Evolutionary conservation across 2,888 invertebrate genomes (phyloP), one percentile per base, ranked within the genome.

Genomic region (Adineta ricciae): DNA sequence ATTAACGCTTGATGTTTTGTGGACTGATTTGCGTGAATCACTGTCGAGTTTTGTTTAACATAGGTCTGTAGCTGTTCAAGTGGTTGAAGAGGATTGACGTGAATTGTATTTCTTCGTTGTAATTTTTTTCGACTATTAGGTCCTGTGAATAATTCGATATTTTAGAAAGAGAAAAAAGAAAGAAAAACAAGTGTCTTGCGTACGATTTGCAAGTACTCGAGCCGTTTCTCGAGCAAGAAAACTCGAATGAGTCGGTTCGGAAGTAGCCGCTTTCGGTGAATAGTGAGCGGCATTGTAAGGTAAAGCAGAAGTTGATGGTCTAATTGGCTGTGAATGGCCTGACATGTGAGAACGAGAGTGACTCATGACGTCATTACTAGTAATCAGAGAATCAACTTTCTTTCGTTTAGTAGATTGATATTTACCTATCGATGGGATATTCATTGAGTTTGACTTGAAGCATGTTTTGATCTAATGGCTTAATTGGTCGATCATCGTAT

Each of bases 401-500:
- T n/a, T n/a, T n/a, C n/a, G n/a, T n/a, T n/a, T n/a, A n/a, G n/a
- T n/a, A n/a, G n/a, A n/a, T n/a, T n/a, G 11, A 46, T 46, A 11
- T 4, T 64, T 64, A 64, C 64, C 11, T 78, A 2, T 41, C 1
- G 41, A 78, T 83, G 38, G 83, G 49, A 83, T 83, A 85, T 83
- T 85, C 49, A 52, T 83, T 49, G 5, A 85, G 64, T 49, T 85
- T 56, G 16, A 56, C 72, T 36, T 83, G 64, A 50, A 85, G 83
- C 36, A 83, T 64, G 16, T 85, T 84, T 56, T 87, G 87, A 87
- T 89, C 88, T 54, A 88, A 83, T 32, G 89, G 88, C 86, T 87
- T 88, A 49, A 89, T 87, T 14, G 88, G 88, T 72, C 88, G 86
- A 83, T 87, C 87, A 78, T 89, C 89, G 82, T 88, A 88, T 21